Percentiles rank a stretch among this genome's conserved stretches.
Conservation (phyloP, 2,113 vertebrate genomes). For the Parus major region DNA sequence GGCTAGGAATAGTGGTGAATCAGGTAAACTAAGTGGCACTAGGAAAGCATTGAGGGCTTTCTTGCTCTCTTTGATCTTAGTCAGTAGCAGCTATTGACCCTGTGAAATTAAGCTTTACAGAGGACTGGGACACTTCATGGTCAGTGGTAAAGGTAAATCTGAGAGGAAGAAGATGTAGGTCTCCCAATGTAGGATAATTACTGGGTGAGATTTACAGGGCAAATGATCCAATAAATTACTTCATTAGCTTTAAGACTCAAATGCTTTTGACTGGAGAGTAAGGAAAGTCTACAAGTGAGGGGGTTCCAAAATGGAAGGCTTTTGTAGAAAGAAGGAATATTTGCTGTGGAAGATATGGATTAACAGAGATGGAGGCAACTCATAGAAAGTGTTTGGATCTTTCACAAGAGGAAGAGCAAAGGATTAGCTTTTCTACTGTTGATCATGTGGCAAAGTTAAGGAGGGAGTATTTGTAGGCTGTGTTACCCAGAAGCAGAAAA, state of each 20-base stretch:
- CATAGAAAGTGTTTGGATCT: not conserved
- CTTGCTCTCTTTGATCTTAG: not conserved
- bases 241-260: not conserved
- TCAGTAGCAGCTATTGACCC: not conserved
- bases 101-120: not conserved
- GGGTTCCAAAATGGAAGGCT: not conserved
- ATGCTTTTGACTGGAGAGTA: not conserved
- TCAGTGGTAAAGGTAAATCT: not conserved
- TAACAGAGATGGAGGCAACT: not conserved
- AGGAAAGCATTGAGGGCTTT: not conserved
- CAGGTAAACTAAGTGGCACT: not conserved
- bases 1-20: not conserved
- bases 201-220: not conserved
- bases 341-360: not conserved
- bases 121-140: not conserved
- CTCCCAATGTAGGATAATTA: not conserved
- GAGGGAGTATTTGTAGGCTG: not conserved
- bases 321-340: not conserved
- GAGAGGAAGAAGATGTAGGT: not conserved
- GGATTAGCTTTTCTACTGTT: not conserved
- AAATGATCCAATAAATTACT: not conserved
- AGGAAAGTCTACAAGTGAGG: not conserved
- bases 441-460: not conserved
- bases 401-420: not conserved
- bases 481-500: not conserved